Base-by-base conservation (phyloP, 2,888 invertebrate species). In the Trisateles emortualis region DNA sequence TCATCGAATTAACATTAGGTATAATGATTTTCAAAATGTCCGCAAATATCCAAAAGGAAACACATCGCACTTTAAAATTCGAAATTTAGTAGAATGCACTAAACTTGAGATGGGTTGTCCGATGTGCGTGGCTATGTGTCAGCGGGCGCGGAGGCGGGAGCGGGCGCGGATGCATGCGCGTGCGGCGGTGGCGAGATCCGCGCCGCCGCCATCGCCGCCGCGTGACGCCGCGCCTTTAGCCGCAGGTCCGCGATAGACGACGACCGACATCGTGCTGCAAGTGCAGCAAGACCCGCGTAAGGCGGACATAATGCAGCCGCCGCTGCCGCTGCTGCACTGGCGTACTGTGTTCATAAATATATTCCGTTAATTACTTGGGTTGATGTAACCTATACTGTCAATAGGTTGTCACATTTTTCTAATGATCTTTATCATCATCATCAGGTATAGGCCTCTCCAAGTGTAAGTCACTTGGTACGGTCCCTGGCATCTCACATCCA, bases 201-300 rank as follows among this genome's bases (percentile, higher is more conserved):
- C 5, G 94, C 94, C 14, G 95, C 92, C 1, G 95, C 98, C 46
- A 98, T 90, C 0, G 98, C 97, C 72, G 98, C 98, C 24, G 98
- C 96, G 87, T 98, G 98, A 74, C 98, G 96, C 82, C 97, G 96
- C 14, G 99, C 98, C 88, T 99, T 99, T 65, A 98, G 94, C 72
- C 99, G 94, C 50, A 99, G 94, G 90, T 99, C 99, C 0, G 98
- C 98, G 83, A 99, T 98, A 84, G 98, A 98, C 14, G 98, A 98
- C 76, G 97, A 96, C 86, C 97, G 96, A 76, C 96, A 96, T 57
- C 96, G 96, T 11, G 96, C 96, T 6, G 96, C 96, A 38, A 97
- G 94, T 1, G 96, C 96, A 6, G 97, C 96, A 65, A 98, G 93
- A 59, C 97, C 97, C 36, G 97, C 93, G 73, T 95, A 83, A 72